These are phyloP conservation scores for Ips typographus DNA, from an alignment of 1,140 invertebrate species.

Conservation along the genomic window DNA sequence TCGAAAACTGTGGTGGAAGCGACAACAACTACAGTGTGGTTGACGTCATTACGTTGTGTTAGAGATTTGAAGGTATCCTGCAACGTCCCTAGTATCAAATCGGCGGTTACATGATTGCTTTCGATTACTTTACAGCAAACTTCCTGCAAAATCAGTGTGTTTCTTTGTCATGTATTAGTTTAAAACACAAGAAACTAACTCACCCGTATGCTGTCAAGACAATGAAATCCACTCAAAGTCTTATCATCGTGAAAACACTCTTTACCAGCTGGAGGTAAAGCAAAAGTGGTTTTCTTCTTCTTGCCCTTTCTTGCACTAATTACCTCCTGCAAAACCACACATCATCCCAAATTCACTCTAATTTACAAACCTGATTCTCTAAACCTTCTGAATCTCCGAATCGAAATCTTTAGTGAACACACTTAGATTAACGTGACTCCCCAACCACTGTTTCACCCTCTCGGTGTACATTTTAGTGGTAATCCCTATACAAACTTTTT, in stretches of 20 bases:
- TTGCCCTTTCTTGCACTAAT: slow-evolving; percentile 16
- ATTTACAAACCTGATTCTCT: neutral
- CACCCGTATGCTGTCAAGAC: slow-evolving; percentile 40
- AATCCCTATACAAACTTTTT: slow-evolving; percentile 40
- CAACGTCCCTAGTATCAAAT: slow-evolving; percentile 30
- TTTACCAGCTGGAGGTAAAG: slow-evolving; percentile 40
- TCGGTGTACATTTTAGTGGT: slow-evolving; percentile 43
- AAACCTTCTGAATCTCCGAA: slow-evolving; percentile 31
- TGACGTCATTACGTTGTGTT: slow-evolving; percentile 42
- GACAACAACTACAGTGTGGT: slow-evolving; percentile 35
- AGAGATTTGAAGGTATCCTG: slow-evolving; percentile 31
- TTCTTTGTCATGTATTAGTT: neutral
- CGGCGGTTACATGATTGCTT: slow-evolving; percentile 12
- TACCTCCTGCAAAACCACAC: slow-evolving; percentile 2
- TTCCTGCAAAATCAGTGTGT: slow-evolving; percentile 36
- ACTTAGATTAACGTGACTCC: slow-evolving; percentile 41
- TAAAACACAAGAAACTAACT: neutral
- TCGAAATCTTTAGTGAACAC: slow-evolving; percentile 40
- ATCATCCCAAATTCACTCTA: neutral
- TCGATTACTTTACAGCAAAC: slow-evolving; percentile 24
- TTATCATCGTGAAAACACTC: slow-evolving; percentile 37
- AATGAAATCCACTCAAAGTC: slow-evolving; percentile 37
- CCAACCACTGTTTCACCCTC: slow-evolving; percentile 46
- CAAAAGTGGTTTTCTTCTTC: slow-evolving; percentile 37
- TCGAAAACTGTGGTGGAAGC: slow-evolving; percentile 39